Percentiles rank a stretch among this genome's conserved stretches.
phyloP scores from a whole-genome alignment of 2,113 vertebrate species.

The Bostrychus sinensis region DNA sequence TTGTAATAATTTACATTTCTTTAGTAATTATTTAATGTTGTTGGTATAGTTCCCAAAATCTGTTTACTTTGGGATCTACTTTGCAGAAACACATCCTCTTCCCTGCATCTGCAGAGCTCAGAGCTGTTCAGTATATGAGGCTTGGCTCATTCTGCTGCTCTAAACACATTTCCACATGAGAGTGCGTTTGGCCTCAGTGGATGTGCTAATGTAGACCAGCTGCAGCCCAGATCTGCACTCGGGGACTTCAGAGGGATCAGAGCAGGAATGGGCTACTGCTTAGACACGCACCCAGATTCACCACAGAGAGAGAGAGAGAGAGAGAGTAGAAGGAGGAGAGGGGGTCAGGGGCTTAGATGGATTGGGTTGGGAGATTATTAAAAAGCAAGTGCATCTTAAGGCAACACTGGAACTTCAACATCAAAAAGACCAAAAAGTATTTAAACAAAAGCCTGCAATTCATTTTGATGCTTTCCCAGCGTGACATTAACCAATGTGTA shows the following conservation, averaged over 20 bases:
- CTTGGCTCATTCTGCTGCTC: constrained; percentile 33
- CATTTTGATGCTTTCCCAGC: no score
- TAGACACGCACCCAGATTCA: constrained; percentile 56
- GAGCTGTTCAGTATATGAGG: constrained; percentile 36
- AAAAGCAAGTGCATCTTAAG: constrained; percentile 42
- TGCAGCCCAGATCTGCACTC: constrained; percentile 65
- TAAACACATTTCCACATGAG: constrained; percentile 54
- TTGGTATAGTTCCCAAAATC: no score
- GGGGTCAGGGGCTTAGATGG: constrained; percentile 20
- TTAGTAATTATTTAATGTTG: no score
- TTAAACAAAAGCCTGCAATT: no score
- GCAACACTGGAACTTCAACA: no score
- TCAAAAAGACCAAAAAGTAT: no score
- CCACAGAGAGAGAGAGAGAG: constrained; percentile 35
- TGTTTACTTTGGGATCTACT: no score
- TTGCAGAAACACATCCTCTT: constrained; percentile 38
- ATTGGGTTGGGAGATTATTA: constrained; percentile 48
- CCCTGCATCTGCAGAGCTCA: constrained; percentile 31
- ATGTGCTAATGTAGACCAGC: constrained; percentile 81
- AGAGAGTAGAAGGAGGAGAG: constrained; percentile 29
- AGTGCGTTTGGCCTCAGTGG: constrained; percentile 54
- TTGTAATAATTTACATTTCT: no score
- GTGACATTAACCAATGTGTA: no score
- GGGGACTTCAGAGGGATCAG: constrained; percentile 69
- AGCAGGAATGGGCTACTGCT: constrained; percentile 58